These are phyloP conservation scores for Etheostoma perlongum DNA, from an alignment of 2,797 vertebrate genomes.

Conservation along the genomic window DNA sequence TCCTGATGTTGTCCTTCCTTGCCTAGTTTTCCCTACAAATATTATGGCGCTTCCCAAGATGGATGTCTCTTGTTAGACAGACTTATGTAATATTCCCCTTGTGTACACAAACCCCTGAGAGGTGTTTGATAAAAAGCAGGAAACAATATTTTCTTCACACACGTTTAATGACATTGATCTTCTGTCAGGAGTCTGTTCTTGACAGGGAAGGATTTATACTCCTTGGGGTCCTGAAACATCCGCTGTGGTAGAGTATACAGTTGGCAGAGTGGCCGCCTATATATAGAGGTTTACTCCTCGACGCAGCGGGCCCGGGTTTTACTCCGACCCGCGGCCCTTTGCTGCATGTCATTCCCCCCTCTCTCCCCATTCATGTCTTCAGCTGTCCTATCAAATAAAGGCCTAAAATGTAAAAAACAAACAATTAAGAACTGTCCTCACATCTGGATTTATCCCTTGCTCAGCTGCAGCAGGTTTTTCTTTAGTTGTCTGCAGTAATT, in stretches of 20 bases:
- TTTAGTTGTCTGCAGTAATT: background rate
- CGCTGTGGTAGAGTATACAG: background rate
- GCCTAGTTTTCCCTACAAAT: slow-evolving; percentile 1
- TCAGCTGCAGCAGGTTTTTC: slow-evolving; percentile 3
- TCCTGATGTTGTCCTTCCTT: background rate
- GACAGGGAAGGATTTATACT: slow-evolving; percentile 13
- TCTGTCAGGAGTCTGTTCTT: slow-evolving; percentile 19
- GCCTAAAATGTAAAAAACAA: no score
- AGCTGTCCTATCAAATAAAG: no score
- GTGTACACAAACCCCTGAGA: background rate
- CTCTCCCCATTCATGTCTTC: no score
- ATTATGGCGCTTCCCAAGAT: background rate
- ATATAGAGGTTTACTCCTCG: no score
- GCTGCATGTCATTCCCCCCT: no score
- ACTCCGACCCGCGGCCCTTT: no score
- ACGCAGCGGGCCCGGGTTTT: no score
- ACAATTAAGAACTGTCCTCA: background rate
- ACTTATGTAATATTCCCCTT: slow-evolving; percentile 9
- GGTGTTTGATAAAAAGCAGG: slow-evolving; percentile 16
- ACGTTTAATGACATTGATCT: slow-evolving; percentile 34
- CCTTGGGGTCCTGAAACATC: slow-evolving; percentile 17
- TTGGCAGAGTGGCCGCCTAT: no score
- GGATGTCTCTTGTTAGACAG: slow-evolving; percentile 15
- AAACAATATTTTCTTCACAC: slow-evolving; percentile 31
- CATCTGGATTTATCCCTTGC: slow-evolving; percentile 2